Evolutionary conservation across 2,113 vertebrate genomes (phyloP).

Genomic region (Uria aalge): DNA sequence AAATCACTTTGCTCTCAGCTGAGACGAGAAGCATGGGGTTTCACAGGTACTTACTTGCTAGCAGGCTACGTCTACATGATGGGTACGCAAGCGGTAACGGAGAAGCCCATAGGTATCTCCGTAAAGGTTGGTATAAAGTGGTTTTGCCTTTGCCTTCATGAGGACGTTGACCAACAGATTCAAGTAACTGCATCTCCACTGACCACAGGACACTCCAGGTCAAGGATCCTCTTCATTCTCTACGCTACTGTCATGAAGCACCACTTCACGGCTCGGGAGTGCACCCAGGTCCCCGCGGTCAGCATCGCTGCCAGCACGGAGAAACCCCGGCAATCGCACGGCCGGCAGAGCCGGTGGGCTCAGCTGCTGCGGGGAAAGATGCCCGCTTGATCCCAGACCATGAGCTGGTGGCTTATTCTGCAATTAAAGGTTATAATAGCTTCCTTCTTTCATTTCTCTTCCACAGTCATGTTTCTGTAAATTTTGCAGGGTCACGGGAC

Average conservation of each 20-base stretch:
- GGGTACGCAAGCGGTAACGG: neutral
- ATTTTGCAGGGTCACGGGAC: neutral
- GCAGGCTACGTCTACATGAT: accelerated
- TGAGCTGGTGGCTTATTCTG: neutral
- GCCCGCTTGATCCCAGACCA: accelerated
- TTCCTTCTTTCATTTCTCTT: neutral
- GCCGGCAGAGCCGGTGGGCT: neutral
- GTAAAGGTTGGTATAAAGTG: neutral
- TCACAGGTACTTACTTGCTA: neutral
- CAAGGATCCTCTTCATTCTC: neutral
- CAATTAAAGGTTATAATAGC: neutral
- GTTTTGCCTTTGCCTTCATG: neutral
- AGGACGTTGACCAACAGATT: neutral
- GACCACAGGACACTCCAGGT: neutral
- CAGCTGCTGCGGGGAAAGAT: no score
- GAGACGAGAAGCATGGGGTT: accelerated
- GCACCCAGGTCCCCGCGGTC: accelerated
- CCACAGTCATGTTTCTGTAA: neutral
- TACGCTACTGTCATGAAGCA: accelerated
- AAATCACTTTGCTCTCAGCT: neutral
- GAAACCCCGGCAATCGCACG: neutral
- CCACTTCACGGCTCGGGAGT: accelerated
- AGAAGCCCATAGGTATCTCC: neutral
- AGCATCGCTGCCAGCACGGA: neutral
- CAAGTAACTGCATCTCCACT: neutral